phyloP scores from a whole-genome alignment of 1,140 invertebrate species.

The Batillaria attramentaria region DNA sequence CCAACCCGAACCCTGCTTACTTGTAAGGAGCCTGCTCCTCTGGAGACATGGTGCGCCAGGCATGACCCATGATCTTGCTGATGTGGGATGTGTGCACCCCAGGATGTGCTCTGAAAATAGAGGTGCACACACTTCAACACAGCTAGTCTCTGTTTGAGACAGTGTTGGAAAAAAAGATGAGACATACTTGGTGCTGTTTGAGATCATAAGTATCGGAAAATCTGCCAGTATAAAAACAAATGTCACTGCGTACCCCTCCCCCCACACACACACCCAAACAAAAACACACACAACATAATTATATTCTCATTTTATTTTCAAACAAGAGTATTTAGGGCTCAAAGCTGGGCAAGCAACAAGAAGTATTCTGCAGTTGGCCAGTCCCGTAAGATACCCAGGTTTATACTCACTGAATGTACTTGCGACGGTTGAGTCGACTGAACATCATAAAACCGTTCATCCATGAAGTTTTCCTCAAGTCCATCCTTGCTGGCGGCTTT shows the following conservation, averaged over 20 bases:
- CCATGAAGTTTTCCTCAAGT: constrained; percentile 66
- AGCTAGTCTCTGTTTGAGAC: too few relatives aligned
- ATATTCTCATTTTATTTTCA: too few relatives aligned
- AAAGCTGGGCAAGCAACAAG: too few relatives aligned
- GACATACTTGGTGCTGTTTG: too few relatives aligned
- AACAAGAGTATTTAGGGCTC: too few relatives aligned
- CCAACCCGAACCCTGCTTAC: constrained; percentile 39
- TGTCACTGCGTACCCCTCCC: neutral
- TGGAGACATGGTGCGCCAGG: constrained; percentile 61
- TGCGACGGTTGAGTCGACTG: constrained; percentile 62
- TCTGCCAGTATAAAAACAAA: too few relatives aligned
- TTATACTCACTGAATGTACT: constrained; percentile 59
- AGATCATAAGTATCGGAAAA: too few relatives aligned
- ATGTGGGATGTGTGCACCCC: constrained; percentile 64
- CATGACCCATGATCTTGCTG: constrained; percentile 67
- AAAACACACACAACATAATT: too few relatives aligned
- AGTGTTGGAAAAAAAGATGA: too few relatives aligned
- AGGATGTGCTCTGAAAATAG: constrained; percentile 60
- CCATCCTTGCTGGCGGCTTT: constrained; percentile 44
- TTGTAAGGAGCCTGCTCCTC: constrained; percentile 64
- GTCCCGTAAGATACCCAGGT: neutral
- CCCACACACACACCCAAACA: neutral
- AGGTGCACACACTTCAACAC: too few relatives aligned
- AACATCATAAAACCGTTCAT: constrained; percentile 72
- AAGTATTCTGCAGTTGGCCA: neutral